phyloP scores from a whole-genome alignment of 2,888 invertebrate genomes.

The Cecidostiba fungosa region DNA sequence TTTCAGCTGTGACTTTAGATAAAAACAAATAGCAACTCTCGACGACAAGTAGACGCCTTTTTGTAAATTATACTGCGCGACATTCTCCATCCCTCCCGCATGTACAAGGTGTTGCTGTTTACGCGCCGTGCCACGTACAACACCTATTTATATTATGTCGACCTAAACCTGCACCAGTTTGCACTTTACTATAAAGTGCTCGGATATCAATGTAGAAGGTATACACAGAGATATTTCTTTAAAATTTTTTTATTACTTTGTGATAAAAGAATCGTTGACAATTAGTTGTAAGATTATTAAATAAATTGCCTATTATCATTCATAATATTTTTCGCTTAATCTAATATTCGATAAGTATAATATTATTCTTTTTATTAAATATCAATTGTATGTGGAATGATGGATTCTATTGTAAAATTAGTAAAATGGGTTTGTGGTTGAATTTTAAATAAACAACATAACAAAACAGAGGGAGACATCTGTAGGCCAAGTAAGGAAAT shows the following conservation, averaged over 20 bases:
- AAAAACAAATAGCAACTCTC: slow-evolving; percentile 35
- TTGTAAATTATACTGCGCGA: slow-evolving; percentile 38
- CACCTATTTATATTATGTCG: slow-evolving; percentile 7
- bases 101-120: slow-evolving; percentile 2
- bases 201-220: too few relatives aligned
- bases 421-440: neutral
- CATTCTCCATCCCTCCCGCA: slow-evolving; percentile 16
- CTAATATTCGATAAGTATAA: too few relatives aligned
- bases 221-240: too few relatives aligned
- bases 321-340: too few relatives aligned
- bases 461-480: neutral
- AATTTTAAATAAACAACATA: neutral
- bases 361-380: too few relatives aligned
- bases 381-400: too few relatives aligned
- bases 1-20: neutral
- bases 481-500: neutral
- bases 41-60: slow-evolving; percentile 24
- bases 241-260: too few relatives aligned
- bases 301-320: too few relatives aligned
- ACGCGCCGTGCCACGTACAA: neutral
- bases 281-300: too few relatives aligned
- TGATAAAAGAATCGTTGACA: too few relatives aligned
- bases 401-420: too few relatives aligned
- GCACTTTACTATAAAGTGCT: neutral
- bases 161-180: slow-evolving; percentile 11